Conservation (phyloP, 2,113 vertebrate genomes). For the Vulpes vulpes region DNA sequence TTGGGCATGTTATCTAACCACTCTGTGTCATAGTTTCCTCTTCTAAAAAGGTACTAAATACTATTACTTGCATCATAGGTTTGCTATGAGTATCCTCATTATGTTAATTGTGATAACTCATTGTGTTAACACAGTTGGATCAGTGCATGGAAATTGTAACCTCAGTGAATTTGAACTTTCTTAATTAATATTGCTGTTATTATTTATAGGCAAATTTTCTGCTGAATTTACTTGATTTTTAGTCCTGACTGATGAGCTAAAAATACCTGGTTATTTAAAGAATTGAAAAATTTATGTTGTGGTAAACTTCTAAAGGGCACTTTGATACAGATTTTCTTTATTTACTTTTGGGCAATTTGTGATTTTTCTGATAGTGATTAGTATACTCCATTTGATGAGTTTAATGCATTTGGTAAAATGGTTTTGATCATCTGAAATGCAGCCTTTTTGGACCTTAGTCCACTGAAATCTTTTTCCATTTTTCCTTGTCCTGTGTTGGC, state of each 20-base stretch:
- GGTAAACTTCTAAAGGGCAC: not conserved
- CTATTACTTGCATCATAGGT: not conserved
- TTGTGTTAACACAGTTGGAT: not conserved
- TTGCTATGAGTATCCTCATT: not conserved
- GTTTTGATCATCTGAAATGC: slow-evolving; percentile 43
- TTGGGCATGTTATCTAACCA: not conserved
- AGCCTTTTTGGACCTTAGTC: not conserved
- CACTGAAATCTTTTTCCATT: not conserved
- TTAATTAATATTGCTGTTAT: slow-evolving; percentile 1
- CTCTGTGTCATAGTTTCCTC: slow-evolving; percentile 19
- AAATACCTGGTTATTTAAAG: not conserved
- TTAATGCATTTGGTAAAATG: not conserved
- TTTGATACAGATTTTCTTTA: slow-evolving; percentile 2
- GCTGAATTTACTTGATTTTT: slow-evolving; percentile 5
- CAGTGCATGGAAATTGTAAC: not conserved
- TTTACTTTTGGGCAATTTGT: slow-evolving; percentile 46
- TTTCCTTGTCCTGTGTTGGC: not conserved
- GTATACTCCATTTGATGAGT: not conserved
- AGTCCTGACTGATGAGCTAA: not conserved
- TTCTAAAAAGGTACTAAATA: not conserved
- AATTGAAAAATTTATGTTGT: not conserved
- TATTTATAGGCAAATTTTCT: not conserved
- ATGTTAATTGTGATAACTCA: not conserved
- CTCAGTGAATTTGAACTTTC: not conserved
- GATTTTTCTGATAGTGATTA: not conserved